Evolutionary conservation across 2,113 vertebrate genomes (phyloP), one percentile per base, ranked within the genome.

Genomic region (Saccopteryx bilineata): DNA sequence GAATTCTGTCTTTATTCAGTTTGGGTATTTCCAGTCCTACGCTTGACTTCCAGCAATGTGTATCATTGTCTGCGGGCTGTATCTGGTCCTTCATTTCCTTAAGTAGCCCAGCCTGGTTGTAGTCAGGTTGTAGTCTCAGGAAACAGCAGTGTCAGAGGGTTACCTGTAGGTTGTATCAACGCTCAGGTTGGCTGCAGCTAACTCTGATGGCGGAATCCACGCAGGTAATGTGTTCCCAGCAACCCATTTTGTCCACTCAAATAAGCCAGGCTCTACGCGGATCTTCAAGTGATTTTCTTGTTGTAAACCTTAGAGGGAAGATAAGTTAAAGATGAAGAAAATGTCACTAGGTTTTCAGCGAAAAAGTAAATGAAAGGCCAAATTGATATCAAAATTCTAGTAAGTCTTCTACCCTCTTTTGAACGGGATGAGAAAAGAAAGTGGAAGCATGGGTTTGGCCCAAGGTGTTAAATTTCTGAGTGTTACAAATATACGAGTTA

Each of bases 161-260:
- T 98, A 99, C 99, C 99, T 99, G 99, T 99, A 99, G 90, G 99
- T 99, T 99, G 99, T 99, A 98, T 99, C 99, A 90, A 99, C 99
- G 91, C 99, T 99, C 87, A 99, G 98, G 97, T 98, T 99, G 96
- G 99, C 99, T 89, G 99, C 98, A 19, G 99, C 99, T 97, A 99
- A 98, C 33, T 99, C 99, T 65, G 98, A 82, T 0, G 99, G 98
- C 15, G 99, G 98, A 75, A 99, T 99, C 99, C 99, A 99, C 28
- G 98, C 98, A 2, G 99, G 99, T 89, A 99, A 97, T 0, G 98
- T 98, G 86, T 95, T 99, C 87, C 99, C 99, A 6, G 99, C 98
- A 60, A 99, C 99, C 99, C 99, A 99, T 98, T 99, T 99, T 61
- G 99, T 99, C 99, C 99, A 99, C 94, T 99, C 99, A 96, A 99